Conservation (phyloP, 2,113 vertebrate genomes). For the Pelmatolapia mariae region DNA sequence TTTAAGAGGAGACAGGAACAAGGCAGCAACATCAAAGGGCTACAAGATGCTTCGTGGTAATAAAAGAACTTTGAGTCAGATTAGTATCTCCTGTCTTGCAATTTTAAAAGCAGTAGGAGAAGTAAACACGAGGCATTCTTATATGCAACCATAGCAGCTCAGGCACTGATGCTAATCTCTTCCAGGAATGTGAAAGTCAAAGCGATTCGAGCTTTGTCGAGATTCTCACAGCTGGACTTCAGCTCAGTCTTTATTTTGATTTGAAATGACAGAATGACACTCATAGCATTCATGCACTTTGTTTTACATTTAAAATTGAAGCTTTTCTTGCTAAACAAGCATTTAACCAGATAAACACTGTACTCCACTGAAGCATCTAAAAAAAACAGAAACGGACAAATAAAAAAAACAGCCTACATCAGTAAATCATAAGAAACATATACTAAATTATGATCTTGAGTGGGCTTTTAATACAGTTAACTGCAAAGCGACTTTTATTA, state of each 20-base stretch:
- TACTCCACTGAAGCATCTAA: neutral
- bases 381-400: neutral
- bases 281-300: neutral
- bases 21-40: slow-evolving; percentile 21
- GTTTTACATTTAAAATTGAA: neutral
- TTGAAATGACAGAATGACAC: neutral
- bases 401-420: neutral
- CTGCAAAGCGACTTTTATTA: neutral
- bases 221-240: neutral
- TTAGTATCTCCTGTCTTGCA: slow-evolving; percentile 24
- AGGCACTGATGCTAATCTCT: slow-evolving; percentile 10
- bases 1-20: slow-evolving; percentile 56
- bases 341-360: neutral
- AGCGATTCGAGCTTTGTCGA: neutral
- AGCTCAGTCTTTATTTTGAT: neutral
- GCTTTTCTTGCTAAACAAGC: neutral
- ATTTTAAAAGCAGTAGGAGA: slow-evolving; percentile 22
- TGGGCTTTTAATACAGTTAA: neutral
- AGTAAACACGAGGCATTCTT: slow-evolving; percentile 16
- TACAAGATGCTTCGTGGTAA: slow-evolving; percentile 27
- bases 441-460: neutral
- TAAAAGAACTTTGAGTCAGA: slow-evolving; percentile 34
- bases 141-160: slow-evolving; percentile 38
- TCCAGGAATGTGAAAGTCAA: slow-evolving; percentile 1
- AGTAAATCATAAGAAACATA: neutral